Conservation (phyloP, 2,113 vertebrate species). For the Pontoporia blainvillei region DNA sequence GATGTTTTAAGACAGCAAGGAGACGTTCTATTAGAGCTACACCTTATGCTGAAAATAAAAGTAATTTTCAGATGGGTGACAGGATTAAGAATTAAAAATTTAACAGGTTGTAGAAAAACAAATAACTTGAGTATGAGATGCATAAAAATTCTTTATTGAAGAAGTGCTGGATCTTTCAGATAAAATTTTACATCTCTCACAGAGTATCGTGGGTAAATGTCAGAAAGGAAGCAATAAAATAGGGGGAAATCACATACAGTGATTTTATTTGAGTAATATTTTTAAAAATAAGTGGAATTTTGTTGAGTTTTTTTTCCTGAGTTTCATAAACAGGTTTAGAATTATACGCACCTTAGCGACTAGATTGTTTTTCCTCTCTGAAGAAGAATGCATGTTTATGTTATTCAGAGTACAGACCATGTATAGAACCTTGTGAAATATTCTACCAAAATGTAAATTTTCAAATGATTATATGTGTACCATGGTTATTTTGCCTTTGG, state of each 20-base stretch:
- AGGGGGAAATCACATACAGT: not conserved
- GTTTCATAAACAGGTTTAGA: not conserved
- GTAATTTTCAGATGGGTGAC: not conserved
- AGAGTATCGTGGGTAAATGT: not conserved
- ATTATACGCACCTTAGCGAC: not conserved
- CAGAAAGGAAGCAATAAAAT: not conserved
- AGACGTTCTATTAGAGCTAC: not conserved
- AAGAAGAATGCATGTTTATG: not conserved
- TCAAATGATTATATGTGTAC: not conserved
- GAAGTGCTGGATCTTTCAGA: not conserved
- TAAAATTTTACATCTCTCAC: not conserved
- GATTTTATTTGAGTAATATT: slow-evolving; percentile 40
- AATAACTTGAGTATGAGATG: not conserved
- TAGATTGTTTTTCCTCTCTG: slow-evolving; percentile 22
- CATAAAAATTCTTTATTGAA: not conserved
- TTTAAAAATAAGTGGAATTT: not conserved
- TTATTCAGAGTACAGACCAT: not conserved
- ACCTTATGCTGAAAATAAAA: not conserved
- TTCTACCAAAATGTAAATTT: not conserved
- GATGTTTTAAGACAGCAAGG: not conserved
- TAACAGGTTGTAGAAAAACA: not conserved
- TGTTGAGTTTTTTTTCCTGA: not conserved
- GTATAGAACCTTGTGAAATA: not conserved
- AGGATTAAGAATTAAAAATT: not conserved
- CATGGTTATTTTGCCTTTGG: not conserved